phyloP scores from a whole-genome alignment of 2,797 vertebrate genomes.

The Hafferia zeledoni region DNA sequence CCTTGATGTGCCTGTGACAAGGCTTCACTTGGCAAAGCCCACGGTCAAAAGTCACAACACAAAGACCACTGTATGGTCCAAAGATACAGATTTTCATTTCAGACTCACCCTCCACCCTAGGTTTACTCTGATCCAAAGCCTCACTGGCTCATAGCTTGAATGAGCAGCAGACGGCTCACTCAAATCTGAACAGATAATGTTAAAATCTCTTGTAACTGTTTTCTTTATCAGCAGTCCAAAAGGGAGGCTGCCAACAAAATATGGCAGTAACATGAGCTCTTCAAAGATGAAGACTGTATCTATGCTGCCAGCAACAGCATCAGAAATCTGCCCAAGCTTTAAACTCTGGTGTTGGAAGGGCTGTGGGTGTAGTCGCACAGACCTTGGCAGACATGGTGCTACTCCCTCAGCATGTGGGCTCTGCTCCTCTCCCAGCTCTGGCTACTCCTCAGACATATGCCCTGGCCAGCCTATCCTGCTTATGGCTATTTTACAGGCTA shows the following conservation, averaged over 20 bases:
- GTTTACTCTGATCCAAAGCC: background rate
- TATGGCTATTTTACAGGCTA: background rate
- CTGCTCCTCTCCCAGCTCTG: background rate
- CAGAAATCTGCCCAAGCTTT: background rate
- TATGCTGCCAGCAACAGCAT: background rate
- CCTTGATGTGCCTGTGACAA: background rate
- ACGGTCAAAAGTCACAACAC: background rate
- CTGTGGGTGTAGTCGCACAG: background rate
- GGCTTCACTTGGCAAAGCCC: background rate
- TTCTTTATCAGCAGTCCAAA: background rate
- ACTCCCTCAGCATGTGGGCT: fast-evolving
- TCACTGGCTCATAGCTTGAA: background rate
- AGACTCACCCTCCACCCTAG: background rate
- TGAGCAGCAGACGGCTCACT: fast-evolving
- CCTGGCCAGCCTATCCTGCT: background rate
- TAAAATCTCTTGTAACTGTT: background rate
- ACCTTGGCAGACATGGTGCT: fast-evolving
- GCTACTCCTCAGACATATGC: background rate
- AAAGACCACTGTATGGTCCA: background rate
- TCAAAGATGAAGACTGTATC: background rate
- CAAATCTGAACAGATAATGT: background rate
- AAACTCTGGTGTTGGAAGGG: background rate
- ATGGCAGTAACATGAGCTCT: background rate
- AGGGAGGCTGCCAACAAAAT: background rate
- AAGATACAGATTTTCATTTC: background rate